A percentile compares a stretch with the other conserved stretches of the same genome.
These are phyloP conservation scores for Cordilura impudica DNA, from an alignment of 2,888 invertebrate species.

Conservation along the genomic window DNA sequence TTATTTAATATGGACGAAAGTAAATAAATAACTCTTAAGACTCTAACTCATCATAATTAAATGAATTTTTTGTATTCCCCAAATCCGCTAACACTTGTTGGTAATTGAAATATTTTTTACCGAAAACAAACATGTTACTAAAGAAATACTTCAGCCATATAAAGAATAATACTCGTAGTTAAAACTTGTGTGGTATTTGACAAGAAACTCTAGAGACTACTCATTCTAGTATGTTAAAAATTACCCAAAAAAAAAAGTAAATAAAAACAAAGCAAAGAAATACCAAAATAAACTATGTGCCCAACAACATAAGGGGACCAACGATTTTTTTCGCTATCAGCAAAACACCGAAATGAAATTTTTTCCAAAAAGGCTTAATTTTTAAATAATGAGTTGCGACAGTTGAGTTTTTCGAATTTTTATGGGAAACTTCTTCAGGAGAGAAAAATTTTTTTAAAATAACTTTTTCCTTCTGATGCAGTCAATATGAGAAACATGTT, in stretches of 20 bases:
- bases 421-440: no score
- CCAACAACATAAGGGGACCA: not conserved
- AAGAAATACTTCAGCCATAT: slow-evolving; percentile 31
- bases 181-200: slow-evolving; percentile 50
- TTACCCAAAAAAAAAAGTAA: slow-evolving; percentile 1
- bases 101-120: slow-evolving; percentile 58
- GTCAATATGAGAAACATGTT: no score
- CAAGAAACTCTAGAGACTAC: slow-evolving; percentile 64
- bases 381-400: no score
- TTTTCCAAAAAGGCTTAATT: no score
- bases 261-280: not conserved
- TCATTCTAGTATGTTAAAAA: slow-evolving; percentile 32
- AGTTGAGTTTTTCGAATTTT: no score
- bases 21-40: slow-evolving; percentile 44
- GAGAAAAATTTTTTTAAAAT: no score
- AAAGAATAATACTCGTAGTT: slow-evolving; percentile 2
- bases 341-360: no score
- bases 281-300: no score
- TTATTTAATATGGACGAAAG: not conserved
- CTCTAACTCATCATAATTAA: slow-evolving; percentile 17
- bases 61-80: slow-evolving; percentile 14
- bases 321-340: not conserved
- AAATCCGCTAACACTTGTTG: slow-evolving; percentile 48
- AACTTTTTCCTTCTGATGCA: no score
- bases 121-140: slow-evolving; percentile 45